Evolutionary conservation across 2,113 vertebrate species (phyloP).

Genomic region (Clarias magur): DNA sequence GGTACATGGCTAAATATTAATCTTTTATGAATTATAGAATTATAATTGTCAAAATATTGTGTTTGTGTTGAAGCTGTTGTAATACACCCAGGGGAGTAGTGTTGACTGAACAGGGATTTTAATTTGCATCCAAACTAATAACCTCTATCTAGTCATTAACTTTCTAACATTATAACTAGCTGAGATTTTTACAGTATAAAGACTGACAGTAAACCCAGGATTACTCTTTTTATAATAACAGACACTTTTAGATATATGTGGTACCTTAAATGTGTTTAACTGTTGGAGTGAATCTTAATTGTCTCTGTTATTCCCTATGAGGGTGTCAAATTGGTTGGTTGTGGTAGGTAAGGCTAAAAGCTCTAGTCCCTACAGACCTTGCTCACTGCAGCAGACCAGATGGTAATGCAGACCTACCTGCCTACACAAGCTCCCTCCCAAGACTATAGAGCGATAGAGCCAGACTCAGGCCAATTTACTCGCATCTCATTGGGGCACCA

Average conservation of each 20-base stretch:
- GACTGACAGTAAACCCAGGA: background rate
- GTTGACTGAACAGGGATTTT: background rate
- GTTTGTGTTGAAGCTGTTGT: constrained; percentile 12
- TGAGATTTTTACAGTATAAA: background rate
- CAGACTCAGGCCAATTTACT: constrained; percentile 45
- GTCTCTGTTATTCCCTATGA: constrained; percentile 28
- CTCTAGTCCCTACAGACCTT: constrained; percentile 37
- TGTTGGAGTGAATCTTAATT: constrained; percentile 11
- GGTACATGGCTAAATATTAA: background rate
- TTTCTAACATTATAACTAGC: background rate
- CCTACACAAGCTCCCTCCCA: constrained; percentile 44
- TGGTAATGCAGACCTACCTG: constrained; percentile 51
- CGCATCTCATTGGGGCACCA: constrained; percentile 29
- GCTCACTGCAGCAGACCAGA: constrained; percentile 44
- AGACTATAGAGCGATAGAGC: constrained; percentile 15
- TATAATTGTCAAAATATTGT: background rate
- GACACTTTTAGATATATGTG: background rate
- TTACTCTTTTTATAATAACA: background rate
- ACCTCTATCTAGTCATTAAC: background rate
- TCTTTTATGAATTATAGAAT: background rate
- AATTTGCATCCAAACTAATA: constrained; percentile 23
- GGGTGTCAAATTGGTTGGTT: constrained; percentile 36
- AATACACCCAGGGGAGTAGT: background rate
- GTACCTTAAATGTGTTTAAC: constrained; percentile 1
- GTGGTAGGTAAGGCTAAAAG: constrained; percentile 18